Evolutionary conservation across 2,797 vertebrate species (phyloP), one percentile per base, ranked within the genome.

Genomic region (Phrynocephalus vlangalii): DNA sequence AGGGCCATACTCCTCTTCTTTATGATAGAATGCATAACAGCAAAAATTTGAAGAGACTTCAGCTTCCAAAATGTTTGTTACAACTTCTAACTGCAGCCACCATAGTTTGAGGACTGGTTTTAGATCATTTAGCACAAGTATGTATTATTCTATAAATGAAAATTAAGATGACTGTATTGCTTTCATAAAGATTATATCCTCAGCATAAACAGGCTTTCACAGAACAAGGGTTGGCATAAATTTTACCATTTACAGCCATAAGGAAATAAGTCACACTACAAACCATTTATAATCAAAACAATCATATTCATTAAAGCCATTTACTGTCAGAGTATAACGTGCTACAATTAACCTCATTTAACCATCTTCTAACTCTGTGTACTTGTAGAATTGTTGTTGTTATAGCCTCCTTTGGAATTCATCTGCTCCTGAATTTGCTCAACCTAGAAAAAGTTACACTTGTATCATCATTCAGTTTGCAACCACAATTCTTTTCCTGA

Each of bases 371-470:
- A 94, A 20, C 92, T 63, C 83, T 94, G 92, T 48, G 50, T 72
- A 79, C 88, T 84, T 86, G 87, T 79, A 88, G 94, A 72, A 91
- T 91, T 87, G 71, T 90, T 87, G 16, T 94, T 95, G 90, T 92
- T 90, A 82, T 95, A 94, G 85, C 94, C 94, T 48, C 97, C 97
- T 97, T 98, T 98, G 90, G 97, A 98, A 96, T 98, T 98, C 98
- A 98, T 98, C 92, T 98, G 97, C 83, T 97, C 95, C 93, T 98
- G 98, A 94, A 98, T 96, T 26, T 97, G 96, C 88, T 97, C 95
- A 92, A 97, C 97, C 98, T 98, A 91, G 56, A 85, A 87, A 91
- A 88, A 87, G 26, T 0, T 13, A 56, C 52, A 78, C 38, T 70
- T 20, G 38, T 44, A 22, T 67, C 11, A 78, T 7, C 68, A 50